Percentiles rank a stretch among this genome's conserved stretches.
Evolutionary conservation across 2,888 invertebrate genomes (phyloP).

Genomic region (Nephrotoma guestfalica): DNA sequence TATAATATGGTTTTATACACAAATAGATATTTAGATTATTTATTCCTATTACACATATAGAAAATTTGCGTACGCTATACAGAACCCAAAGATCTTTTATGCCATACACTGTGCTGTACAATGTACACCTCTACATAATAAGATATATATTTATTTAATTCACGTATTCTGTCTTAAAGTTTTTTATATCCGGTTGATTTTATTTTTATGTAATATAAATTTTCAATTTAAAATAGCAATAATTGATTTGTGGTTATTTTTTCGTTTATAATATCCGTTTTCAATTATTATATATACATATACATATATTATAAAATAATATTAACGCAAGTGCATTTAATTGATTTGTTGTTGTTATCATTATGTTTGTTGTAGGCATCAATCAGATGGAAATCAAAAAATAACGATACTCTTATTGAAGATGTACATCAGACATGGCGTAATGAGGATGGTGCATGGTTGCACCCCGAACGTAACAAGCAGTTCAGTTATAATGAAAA

Average conservation of each 20-base stretch:
- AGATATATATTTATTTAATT: neutral
- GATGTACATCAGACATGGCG: neutral
- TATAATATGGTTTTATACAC: too few species aligned
- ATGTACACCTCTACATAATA: neutral
- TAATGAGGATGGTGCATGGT: neutral
- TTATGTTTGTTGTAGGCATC: neutral
- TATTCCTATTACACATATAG: neutral
- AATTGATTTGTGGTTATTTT: neutral
- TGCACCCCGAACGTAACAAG: neutral
- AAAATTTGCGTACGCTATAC: neutral
- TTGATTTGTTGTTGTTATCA: neutral
- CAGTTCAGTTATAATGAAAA: neutral
- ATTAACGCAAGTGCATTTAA: neutral
- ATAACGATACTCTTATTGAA: neutral
- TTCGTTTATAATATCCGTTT: neutral
- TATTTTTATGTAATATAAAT: neutral
- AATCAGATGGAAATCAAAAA: neutral
- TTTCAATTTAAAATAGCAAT: neutral
- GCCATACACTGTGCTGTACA: neutral
- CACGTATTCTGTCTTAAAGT: neutral
- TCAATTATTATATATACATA: neutral
- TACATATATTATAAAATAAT: neutral
- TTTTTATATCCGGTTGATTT: neutral
- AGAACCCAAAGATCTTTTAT: neutral
- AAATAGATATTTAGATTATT: too few species aligned